Base-by-base conservation (phyloP, 2,797 vertebrate species). In the Karalla daura region DNA sequence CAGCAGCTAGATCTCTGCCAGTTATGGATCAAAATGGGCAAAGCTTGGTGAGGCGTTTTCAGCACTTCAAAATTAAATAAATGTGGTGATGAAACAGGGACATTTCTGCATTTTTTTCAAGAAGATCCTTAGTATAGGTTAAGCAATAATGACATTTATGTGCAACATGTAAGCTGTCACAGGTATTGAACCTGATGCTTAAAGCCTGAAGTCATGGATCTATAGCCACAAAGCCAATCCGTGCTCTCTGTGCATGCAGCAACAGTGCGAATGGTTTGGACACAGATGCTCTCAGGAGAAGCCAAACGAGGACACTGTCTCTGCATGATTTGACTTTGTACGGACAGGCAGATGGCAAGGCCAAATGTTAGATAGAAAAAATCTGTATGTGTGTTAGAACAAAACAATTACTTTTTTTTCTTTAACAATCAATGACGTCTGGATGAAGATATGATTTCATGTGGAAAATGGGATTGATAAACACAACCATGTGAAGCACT, bases 261-360 rank as follows among this genome's bases (percentile, higher is more conserved):
- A 37, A 63, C 54, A 21, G 37, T 4, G 9, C 18, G 23, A 75
- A 47, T 20, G 59, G 63, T 54, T 58, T 45, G 41, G 25, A 1
- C 23, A 2, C 36, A 9, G 47, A 69, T 59, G 25, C 40, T 23
- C 43, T 75, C 32, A 3, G 20, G 27, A 7, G 30, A 27, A 33
- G 54, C 30, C 56, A 58, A 66, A 67, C 28, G 74, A 52, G 46
- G 39, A 55, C 47, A n/a, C 41, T 44, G 62, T 49, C 58, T 71
- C 47, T 44, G 55, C 43, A 2, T 67, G 63, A 17, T 54, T 56
- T 67, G 52, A 71, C 36, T 74, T 24, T 21, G 5, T 59, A 59
- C 50, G 40, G 44, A 53, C 30, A 28, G 51, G 30, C 66, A 78
- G 78, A 83, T 72, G 69, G 66, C 35, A 15, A 44, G 4, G 40